Conservation (phyloP, 2,113 vertebrate genomes). For the Nibea albiflora region DNA sequence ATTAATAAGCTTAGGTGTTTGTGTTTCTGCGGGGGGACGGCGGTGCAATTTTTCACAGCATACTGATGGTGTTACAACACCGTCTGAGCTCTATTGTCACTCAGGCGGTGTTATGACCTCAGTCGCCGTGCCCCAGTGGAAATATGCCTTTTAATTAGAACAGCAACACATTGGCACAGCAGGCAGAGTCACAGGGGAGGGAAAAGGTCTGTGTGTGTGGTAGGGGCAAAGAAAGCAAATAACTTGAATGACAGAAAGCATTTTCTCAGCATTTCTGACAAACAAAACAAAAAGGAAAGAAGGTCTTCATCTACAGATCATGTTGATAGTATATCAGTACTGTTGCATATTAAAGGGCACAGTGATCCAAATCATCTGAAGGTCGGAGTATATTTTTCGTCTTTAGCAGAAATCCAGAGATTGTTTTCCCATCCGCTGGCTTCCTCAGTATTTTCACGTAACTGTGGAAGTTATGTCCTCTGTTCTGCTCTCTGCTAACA, state of each 20-base stretch:
- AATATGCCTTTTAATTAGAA: slow-evolving; percentile 62
- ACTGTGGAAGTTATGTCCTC: slow-evolving; percentile 7
- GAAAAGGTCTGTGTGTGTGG: neutral
- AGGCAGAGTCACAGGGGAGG: slow-evolving; percentile 17
- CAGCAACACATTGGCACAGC: slow-evolving; percentile 53
- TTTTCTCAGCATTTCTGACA: neutral
- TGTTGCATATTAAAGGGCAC: neutral
- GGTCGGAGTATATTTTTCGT: neutral
- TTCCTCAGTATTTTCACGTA: slow-evolving; percentile 29
- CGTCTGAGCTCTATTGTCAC: slow-evolving; percentile 29
- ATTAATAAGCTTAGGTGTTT: slow-evolving; percentile 48
- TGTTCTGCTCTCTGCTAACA: slow-evolving; percentile 12
- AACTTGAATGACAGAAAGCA: neutral
- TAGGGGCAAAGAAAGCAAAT: slow-evolving; percentile 13
- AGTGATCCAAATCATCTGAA: slow-evolving; percentile 10
- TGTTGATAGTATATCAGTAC: neutral
- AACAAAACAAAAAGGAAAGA: too few species aligned
- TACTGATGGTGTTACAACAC: slow-evolving; percentile 49
- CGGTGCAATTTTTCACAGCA: slow-evolving; percentile 12
- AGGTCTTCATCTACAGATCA: neutral
- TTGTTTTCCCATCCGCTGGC: slow-evolving; percentile 28
- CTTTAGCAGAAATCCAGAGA: neutral
- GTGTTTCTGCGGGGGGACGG: slow-evolving; percentile 15
- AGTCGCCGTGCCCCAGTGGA: slow-evolving; percentile 18
- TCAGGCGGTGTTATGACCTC: slow-evolving; percentile 49